Conservation (phyloP, 2,888 invertebrate species). For the Cosmia pyralina region DNA sequence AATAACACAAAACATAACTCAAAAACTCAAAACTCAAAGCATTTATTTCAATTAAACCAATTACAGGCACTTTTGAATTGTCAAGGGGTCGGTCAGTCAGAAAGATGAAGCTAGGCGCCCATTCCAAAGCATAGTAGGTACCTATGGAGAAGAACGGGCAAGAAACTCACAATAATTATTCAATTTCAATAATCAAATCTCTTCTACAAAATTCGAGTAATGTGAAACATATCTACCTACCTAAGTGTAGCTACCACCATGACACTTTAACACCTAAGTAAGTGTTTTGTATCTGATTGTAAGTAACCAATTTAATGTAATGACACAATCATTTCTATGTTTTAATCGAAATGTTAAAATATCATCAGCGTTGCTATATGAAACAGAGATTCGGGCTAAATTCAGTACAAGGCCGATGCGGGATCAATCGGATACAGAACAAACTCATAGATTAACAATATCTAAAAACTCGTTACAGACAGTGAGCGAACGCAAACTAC, state of each 20-base stretch:
- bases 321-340: no score
- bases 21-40: no score
- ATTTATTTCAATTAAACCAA: no score
- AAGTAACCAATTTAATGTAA: neutral
- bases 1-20: no score
- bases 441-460: slow-evolving; percentile 22
- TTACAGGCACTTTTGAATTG: no score
- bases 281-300: no score
- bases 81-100: no score
- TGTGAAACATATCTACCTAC: neutral
- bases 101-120: no score
- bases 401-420: slow-evolving; percentile 45
- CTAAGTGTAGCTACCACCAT: neutral
- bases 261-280: neutral
- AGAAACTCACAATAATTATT: no score
- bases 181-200: neutral
- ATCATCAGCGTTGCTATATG: slow-evolving; percentile 17
- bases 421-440: slow-evolving; percentile 25
- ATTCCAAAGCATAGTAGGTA: no score
- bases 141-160: no score
- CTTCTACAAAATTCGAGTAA: neutral
- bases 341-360: neutral
- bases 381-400: slow-evolving; percentile 36
- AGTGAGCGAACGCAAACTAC: neutral
- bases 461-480: slow-evolving; percentile 7